Evolutionary conservation across 2,888 invertebrate genomes (phyloP), one percentile per base, ranked within the genome.

Genomic region (Patella caerulea): DNA sequence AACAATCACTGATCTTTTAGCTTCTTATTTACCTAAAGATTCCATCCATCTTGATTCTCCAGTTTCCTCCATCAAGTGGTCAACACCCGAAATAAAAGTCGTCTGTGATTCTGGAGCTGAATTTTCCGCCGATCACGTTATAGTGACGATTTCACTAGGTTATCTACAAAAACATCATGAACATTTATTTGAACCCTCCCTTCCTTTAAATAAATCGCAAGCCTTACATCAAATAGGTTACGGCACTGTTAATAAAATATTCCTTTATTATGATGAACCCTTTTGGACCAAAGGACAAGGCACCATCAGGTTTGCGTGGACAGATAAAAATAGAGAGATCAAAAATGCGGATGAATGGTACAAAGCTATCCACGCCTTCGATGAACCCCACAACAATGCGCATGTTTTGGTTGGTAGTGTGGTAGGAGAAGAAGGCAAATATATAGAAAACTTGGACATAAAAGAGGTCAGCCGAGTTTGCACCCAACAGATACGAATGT

Each of bases 121-220:
- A 5, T 75, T 85, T 72, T 72, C 79, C 52, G 95, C 95, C 0
- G 96, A 96, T 90, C 96, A 96, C 86, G 95, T 95, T 2, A 94
- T 96, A 76, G 91, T 95, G 56, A 96, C 96, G 0, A 93, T 96
- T 72, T 95, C 96, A 0, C 92, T 96, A 12, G 96, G 96, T 7
- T 95, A 95, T 72, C 92, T 96, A 12, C 96, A 96, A 90, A 94
- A 94, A 84, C 94, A 95, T 87, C 94, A 95, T 15, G 94, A 94
- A 78, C 93, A 94, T 83, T 90, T 96, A 84, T 96, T 96, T 89
- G 94, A 94, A 83, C 96, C 96, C 0, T 92, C 93, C 9, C 92
- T 96, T 71, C 95, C 96, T 0, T 89, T 92, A 2, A 93, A 94
- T 74, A 96, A 96, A 92, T 91, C 95, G 82, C 94, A 93, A 84